Percentiles rank a stretch among this genome's conserved stretches.
These are phyloP conservation scores for Gambelia wislizenii DNA, from an alignment of 2,797 vertebrate genomes.

Conservation along the genomic window DNA sequence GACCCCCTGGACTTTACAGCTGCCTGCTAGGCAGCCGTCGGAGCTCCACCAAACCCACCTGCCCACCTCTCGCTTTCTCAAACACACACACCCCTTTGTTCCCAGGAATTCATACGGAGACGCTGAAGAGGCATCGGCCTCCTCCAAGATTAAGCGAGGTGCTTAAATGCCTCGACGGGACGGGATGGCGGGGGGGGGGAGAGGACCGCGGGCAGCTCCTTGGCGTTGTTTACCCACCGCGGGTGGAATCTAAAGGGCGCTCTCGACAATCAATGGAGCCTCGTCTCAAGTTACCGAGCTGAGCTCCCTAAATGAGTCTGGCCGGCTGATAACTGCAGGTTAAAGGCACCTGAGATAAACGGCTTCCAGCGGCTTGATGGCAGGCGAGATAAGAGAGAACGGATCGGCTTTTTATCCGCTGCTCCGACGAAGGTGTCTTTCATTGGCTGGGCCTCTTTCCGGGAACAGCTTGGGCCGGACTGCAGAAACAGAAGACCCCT, in stretches of 20 bases:
- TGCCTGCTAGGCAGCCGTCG: background rate
- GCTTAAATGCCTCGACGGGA: slow-evolving; percentile 11
- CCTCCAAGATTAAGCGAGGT: background rate
- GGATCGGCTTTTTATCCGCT: slow-evolving; percentile 46
- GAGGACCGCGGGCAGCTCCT: slow-evolving; percentile 51
- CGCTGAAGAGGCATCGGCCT: background rate
- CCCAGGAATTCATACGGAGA: background rate
- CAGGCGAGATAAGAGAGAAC: slow-evolving; percentile 51
- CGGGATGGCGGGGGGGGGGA: background rate
- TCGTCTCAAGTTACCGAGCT: slow-evolving; percentile 74
- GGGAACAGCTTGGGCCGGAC: slow-evolving; percentile 44
- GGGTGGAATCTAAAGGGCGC: slow-evolving; percentile 66
- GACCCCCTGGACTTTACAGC: no score
- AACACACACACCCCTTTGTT: background rate
- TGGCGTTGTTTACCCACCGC: slow-evolving; percentile 65
- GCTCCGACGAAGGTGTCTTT: slow-evolving; percentile 47
- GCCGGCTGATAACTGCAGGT: slow-evolving; percentile 69
- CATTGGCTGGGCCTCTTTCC: slow-evolving; percentile 59
- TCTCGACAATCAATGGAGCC: slow-evolving; percentile 67
- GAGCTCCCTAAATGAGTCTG: slow-evolving; percentile 69
- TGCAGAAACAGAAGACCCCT: no score
- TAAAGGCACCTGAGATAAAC: slow-evolving; percentile 71
- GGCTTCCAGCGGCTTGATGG: slow-evolving; percentile 45
- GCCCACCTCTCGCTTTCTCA: background rate
- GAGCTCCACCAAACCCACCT: background rate